A percentile compares a stretch with the other conserved stretches of the same genome.
These are phyloP conservation scores for Tolypeutes matacus DNA, from an alignment of 2,797 vertebrate genomes.

Conservation along the genomic window DNA sequence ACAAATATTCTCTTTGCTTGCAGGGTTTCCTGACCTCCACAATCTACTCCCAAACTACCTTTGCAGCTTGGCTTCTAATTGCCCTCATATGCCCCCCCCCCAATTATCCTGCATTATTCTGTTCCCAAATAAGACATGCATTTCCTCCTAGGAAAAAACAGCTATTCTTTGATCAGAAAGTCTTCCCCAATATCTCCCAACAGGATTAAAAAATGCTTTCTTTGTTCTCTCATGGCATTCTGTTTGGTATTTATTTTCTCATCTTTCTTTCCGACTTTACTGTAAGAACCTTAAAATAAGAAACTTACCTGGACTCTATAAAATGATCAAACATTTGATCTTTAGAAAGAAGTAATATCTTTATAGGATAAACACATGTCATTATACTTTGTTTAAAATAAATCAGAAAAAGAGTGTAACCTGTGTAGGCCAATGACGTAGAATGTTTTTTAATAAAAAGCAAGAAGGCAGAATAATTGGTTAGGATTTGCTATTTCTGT, in stretches of 20 bases:
- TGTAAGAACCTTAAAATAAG: neutral
- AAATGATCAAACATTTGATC: neutral
- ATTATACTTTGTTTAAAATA: neutral
- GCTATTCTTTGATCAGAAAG: neutral
- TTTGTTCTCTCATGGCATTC: neutral
- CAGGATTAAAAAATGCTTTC: neutral
- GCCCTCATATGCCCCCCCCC: neutral
- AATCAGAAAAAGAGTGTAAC: neutral
- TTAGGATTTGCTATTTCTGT: neutral
- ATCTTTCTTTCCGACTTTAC: constrained; percentile 35
- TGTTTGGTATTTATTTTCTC: neutral
- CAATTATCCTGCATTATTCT: neutral
- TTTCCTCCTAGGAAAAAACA: neutral
- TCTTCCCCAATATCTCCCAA: neutral
- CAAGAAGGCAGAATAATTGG: neutral
- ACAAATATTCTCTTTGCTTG: constrained; percentile 24
- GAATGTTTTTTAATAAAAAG: neutral
- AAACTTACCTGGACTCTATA: neutral
- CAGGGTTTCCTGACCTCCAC: neutral
- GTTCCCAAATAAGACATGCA: neutral
- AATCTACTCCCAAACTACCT: neutral
- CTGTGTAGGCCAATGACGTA: neutral
- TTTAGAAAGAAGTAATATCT: constrained; percentile 26
- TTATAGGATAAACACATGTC: neutral
- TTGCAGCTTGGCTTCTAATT: neutral